Conservation (phyloP, 2,113 vertebrate species). For the Chauna torquata region DNA sequence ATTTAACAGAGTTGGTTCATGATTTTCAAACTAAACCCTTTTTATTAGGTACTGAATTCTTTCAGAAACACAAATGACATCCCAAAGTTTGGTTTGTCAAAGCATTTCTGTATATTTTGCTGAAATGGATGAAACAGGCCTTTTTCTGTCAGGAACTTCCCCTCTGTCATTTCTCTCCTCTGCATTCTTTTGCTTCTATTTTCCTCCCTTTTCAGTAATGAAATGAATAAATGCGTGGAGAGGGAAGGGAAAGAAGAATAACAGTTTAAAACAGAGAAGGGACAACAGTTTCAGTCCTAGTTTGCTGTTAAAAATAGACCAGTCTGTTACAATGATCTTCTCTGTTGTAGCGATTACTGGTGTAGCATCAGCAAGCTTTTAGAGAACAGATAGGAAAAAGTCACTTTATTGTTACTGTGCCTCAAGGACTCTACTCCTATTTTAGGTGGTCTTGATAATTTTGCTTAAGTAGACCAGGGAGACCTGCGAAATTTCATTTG, state of each 20-base stretch:
- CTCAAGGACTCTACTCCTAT: slow-evolving; percentile 24
- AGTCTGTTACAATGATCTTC: not conserved
- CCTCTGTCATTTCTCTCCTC: not conserved
- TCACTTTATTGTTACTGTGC: not conserved
- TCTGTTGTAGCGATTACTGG: not conserved
- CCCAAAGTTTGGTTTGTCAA: not conserved
- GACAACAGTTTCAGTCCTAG: not conserved
- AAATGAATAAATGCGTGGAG: not conserved
- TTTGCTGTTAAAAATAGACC: slow-evolving; percentile 45
- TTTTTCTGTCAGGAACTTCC: not conserved
- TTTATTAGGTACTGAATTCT: not conserved
- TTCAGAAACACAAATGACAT: not conserved
- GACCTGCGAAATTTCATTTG: not conserved
- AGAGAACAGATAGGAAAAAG: not conserved
- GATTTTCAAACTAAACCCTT: not conserved
- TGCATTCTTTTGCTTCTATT: not conserved
- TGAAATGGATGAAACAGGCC: not conserved
- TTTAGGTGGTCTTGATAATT: not conserved
- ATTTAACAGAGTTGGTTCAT: not conserved
- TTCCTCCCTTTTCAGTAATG: not conserved
- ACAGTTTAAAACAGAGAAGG: not conserved
- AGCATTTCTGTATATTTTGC: not conserved
- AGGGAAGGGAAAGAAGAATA: not conserved
- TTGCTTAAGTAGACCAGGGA: not conserved
- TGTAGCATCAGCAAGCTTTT: not conserved